phyloP scores from a whole-genome alignment of 2,113 vertebrate genomes.

The Corynorhinus townsendii region DNA sequence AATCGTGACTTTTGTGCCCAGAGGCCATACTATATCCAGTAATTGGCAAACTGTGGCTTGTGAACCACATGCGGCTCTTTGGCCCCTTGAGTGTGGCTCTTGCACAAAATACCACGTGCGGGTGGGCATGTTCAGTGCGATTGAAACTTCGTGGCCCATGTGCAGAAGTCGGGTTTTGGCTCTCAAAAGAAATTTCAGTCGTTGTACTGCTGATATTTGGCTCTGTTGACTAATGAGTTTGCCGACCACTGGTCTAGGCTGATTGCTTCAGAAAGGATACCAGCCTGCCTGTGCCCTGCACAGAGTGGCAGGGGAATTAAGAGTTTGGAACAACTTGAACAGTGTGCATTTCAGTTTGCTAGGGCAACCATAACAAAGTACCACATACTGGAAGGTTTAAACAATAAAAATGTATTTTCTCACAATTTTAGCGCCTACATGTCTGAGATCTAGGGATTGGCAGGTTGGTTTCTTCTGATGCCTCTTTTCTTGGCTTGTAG shows the following conservation, averaged over 20 bases:
- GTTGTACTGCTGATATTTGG: too few species aligned
- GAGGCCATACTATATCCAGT: not conserved
- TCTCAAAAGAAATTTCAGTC: too few species aligned
- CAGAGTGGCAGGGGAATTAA: not conserved
- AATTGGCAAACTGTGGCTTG: too few species aligned
- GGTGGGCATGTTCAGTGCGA: too few species aligned
- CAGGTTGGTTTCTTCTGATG: not conserved
- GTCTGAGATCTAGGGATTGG: not conserved
- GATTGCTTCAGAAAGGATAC: not conserved
- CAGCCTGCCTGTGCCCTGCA: not conserved
- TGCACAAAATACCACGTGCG: too few species aligned
- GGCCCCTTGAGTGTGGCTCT: too few species aligned
- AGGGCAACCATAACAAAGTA: not conserved
- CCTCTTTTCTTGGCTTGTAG: not conserved
- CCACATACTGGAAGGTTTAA: not conserved
- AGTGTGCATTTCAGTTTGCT: not conserved
- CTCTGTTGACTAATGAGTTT: too few species aligned
- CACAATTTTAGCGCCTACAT: not conserved
- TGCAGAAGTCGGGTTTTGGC: too few species aligned
- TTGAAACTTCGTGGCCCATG: too few species aligned
- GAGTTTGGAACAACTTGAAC: not conserved
- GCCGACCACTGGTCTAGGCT: not conserved
- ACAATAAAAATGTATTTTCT: not conserved
- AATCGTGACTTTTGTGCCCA: not conserved
- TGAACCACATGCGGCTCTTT: too few species aligned